phyloP scores from a whole-genome alignment of 2,113 vertebrate species.

The Gymnobelideus leadbeateri region DNA sequence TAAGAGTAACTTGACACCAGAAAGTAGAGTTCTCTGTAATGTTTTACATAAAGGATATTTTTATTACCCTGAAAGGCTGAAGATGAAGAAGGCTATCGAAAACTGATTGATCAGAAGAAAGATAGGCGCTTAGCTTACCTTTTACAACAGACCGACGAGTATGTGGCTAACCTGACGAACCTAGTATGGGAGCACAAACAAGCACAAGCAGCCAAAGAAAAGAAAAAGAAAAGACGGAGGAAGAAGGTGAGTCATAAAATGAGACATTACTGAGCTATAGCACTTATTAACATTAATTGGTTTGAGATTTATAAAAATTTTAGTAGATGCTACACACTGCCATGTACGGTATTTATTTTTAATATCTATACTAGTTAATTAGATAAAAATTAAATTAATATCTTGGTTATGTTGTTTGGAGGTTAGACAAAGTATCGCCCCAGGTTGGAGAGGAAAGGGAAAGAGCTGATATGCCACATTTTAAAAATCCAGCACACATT shows the following conservation, averaged over 20 bases:
- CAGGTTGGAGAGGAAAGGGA: neutral
- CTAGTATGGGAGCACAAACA: conserved; percentile 98
- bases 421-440: neutral
- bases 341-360: neutral
- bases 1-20: neutral
- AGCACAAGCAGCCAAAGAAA: conserved; percentile 97
- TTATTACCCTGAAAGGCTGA: conserved; percentile 89
- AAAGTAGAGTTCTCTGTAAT: neutral
- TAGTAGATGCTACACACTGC: too few species aligned
- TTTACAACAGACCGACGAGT: conserved; percentile 97
- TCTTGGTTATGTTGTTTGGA: neutral
- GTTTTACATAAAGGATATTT: neutral
- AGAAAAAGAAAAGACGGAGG: conserved; percentile 94
- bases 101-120: conserved; percentile 99
- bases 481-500: neutral
- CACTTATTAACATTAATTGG: neutral
- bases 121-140: conserved; percentile 97
- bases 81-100: conserved; percentile 98
- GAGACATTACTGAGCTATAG: neutral
- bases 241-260: conserved; percentile 89
- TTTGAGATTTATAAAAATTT: neutral
- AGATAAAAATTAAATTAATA: neutral
- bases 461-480: neutral
- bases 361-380: neutral
- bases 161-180: conserved; percentile 98